phyloP scores from a whole-genome alignment of 2,888 invertebrate species.

The Chrysolina haemoptera region DNA sequence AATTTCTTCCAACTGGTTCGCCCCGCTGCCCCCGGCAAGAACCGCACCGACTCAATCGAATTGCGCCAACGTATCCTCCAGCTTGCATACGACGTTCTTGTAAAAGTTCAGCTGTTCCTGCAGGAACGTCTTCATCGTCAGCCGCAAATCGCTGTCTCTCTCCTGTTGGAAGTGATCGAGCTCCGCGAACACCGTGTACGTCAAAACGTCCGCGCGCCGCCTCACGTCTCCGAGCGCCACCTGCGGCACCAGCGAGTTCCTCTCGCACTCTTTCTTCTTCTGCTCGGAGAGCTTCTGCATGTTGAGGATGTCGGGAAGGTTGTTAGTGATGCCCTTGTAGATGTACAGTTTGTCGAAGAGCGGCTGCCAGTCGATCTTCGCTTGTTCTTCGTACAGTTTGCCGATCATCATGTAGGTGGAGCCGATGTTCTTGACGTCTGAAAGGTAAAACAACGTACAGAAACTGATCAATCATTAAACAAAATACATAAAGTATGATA shows the following conservation, averaged over 20 bases:
- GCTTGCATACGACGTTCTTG: conserved; percentile 83
- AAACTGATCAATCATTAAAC: no score
- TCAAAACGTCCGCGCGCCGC: conserved; percentile 90
- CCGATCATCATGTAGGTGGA: conserved; percentile 93
- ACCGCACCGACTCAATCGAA: conserved; percentile 51
- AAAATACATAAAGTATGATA: no score
- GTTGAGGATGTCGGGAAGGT: conserved; percentile 91
- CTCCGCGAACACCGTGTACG: conserved; percentile 95
- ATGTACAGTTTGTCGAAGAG: conserved; percentile 92
- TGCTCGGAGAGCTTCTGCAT: conserved; percentile 92
- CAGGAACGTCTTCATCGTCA: conserved; percentile 89
- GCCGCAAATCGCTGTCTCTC: conserved; percentile 87
- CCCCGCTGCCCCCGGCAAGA: conserved; percentile 22
- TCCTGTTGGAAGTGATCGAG: conserved; percentile 93
- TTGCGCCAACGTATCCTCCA: conserved; percentile 76
- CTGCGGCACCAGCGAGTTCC: conserved; percentile 85
- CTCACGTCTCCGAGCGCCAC: conserved; percentile 86
- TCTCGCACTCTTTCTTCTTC: conserved; percentile 91
- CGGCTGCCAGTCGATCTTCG: conserved; percentile 91
- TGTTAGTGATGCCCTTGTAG: conserved; percentile 92
- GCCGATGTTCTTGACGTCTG: conserved; percentile 81
- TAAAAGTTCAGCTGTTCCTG: conserved; percentile 94
- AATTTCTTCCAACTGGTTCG: background rate
- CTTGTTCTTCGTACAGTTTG: conserved; percentile 90
- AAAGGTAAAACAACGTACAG: conserved; percentile 34